These are phyloP conservation scores for Lateolabrax maculatus DNA, from an alignment of 2,797 vertebrate species.

Conservation along the genomic window DNA sequence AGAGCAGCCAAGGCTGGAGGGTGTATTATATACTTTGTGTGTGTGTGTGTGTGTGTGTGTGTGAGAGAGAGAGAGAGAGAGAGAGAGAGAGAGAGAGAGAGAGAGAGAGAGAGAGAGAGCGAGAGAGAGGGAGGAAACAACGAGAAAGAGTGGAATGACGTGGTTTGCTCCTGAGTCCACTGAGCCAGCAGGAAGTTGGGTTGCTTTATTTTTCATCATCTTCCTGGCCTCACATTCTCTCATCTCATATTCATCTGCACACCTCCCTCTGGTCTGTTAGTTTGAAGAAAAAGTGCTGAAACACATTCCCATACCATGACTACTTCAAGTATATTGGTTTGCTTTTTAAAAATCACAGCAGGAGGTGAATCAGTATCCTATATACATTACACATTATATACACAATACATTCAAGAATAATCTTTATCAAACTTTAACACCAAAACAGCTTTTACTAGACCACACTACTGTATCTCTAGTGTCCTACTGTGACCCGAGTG, in stretches of 20 bases:
- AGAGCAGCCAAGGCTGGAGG: conserved; percentile 8
- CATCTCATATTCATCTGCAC: conserved; percentile 17
- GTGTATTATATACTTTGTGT: background rate
- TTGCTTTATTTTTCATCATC: conserved; percentile 39
- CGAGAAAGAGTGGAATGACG: background rate
- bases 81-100: too few relatives aligned
- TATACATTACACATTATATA: too few relatives aligned
- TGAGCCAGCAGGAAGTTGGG: conserved; percentile 10
- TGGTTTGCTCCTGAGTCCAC: conserved; percentile 22
- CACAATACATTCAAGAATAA: too few relatives aligned
- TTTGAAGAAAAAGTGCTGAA: background rate
- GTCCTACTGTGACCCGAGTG: too few relatives aligned
- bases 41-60: background rate
- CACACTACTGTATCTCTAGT: too few relatives aligned
- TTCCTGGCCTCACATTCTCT: conserved; percentile 4
- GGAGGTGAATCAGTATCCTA: background rate
- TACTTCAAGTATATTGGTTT: background rate
- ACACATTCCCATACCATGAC: background rate
- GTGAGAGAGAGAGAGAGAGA: background rate
- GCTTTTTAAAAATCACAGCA: background rate
- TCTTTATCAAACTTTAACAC: too few relatives aligned
- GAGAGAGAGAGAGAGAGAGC: too few relatives aligned
- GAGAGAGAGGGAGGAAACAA: too few relatives aligned
- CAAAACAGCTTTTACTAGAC: too few relatives aligned
- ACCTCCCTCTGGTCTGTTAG: background rate